Percentiles rank a stretch among this genome's conserved stretches.
Conservation (phyloP, 2,797 vertebrate genomes). For the Moxostoma hubbsi region DNA sequence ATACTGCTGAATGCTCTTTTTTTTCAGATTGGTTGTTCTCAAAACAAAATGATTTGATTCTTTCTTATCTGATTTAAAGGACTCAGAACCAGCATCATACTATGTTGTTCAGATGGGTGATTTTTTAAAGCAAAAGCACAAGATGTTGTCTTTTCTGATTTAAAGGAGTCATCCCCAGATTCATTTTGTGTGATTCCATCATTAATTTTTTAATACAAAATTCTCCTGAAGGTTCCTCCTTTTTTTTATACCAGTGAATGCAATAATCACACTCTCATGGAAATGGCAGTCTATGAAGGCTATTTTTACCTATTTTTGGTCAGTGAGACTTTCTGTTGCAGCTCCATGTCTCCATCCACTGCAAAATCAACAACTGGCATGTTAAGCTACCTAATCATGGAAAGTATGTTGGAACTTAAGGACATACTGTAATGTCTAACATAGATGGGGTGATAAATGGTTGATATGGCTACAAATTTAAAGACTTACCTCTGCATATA, state of each 20-base stretch:
- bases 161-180: not conserved
- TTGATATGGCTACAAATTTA: too few relatives aligned
- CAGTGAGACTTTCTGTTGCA: slow-evolving; percentile 12
- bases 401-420: too few relatives aligned
- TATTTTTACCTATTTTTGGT: slow-evolving; percentile 3
- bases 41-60: slow-evolving; percentile 4
- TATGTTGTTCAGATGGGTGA: slow-evolving; percentile 1
- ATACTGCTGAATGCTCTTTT: slow-evolving; percentile 23
- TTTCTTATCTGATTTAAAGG: slow-evolving; percentile 14
- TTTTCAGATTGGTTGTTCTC: slow-evolving; percentile 24
- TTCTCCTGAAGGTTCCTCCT: slow-evolving; percentile 27
- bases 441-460: too few relatives aligned
- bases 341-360: not conserved
- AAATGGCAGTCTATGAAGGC: slow-evolving; percentile 34
- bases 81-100: not conserved
- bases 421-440: too few relatives aligned
- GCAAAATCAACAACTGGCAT: too few relatives aligned
- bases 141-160: not conserved
- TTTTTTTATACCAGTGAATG: slow-evolving; percentile 55
- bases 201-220: slow-evolving; percentile 16
- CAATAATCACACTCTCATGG: not conserved
- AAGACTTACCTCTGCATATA: too few relatives aligned
- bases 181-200: not conserved
- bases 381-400: too few relatives aligned
- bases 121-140: slow-evolving; percentile 18